phyloP scores from a whole-genome alignment of 2,888 invertebrate species.

The Apamea epomidion region DNA sequence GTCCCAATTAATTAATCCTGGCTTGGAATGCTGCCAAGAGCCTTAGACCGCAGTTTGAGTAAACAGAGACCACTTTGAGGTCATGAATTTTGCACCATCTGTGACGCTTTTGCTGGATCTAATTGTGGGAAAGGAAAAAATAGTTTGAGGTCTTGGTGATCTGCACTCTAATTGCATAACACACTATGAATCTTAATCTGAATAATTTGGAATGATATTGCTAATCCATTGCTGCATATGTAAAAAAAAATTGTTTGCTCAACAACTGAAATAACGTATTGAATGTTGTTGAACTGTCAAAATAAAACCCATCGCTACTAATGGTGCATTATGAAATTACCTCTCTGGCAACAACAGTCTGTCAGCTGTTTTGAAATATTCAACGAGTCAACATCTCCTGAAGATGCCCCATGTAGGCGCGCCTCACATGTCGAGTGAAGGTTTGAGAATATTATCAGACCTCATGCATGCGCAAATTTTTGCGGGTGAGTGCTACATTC shows the following conservation, averaged over 20 bases:
- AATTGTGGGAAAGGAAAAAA: slow-evolving; percentile 38
- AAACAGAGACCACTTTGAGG: slow-evolving; percentile 68
- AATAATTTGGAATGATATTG: no score
- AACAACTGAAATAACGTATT: no score
- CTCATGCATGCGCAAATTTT: not conserved
- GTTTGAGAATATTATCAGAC: not conserved
- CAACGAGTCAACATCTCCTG: not conserved
- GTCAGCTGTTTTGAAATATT: not conserved
- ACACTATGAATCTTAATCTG: no score
- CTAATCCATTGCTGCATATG: no score
- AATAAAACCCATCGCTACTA: no score
- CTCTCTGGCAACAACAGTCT: not conserved
- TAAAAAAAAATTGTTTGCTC: no score
- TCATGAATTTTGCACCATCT: slow-evolving; percentile 67
- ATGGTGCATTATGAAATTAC: no score
- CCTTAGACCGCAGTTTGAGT: slow-evolving; percentile 63
- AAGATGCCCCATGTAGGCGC: not conserved
- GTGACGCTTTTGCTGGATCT: slow-evolving; percentile 38
- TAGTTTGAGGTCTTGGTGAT: not conserved
- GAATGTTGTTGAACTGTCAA: no score
- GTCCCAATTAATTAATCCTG: slow-evolving; percentile 71
- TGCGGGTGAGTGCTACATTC: not conserved
- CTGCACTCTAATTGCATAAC: no score
- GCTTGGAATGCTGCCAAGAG: slow-evolving; percentile 67
- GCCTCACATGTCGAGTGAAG: not conserved